Percentiles rank a stretch among this genome's conserved stretches.
These are phyloP conservation scores for Cairina moschata DNA, from an alignment of 2,113 vertebrate genomes.

Conservation along the genomic window DNA sequence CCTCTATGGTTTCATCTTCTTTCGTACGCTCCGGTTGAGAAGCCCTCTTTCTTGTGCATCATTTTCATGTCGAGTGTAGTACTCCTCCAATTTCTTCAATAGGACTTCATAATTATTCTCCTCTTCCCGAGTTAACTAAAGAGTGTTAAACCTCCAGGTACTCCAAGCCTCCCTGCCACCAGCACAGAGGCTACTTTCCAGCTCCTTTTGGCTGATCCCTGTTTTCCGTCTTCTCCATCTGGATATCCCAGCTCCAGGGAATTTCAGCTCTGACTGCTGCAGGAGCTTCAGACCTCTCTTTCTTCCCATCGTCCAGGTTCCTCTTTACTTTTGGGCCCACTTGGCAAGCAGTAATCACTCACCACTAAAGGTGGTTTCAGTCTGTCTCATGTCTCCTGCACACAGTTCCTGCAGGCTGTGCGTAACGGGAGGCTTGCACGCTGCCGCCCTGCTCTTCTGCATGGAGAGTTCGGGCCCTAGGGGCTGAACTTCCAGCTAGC, in stretches of 20 bases:
- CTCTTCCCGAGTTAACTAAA: neutral
- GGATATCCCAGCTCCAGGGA: neutral
- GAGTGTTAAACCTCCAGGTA: neutral
- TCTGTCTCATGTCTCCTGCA: neutral
- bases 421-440: no score
- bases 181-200: neutral
- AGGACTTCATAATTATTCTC: neutral
- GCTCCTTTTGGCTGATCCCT: neutral
- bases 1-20: conserved; percentile 13
- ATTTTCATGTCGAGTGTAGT: neutral
- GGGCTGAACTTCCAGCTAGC: neutral
- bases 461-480: neutral
- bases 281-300: neutral
- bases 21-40: neutral
- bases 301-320: neutral
- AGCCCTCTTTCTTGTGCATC: neutral
- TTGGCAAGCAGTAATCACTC: neutral
- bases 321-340: neutral
- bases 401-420: neutral
- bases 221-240: neutral
- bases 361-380: neutral
- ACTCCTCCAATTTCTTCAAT: neutral
- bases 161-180: neutral
- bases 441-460: neutral
- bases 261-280: neutral